A percentile compares a stretch with the other conserved stretches of the same genome.
Evolutionary conservation across 2,888 invertebrate genomes (phyloP).

Genomic region (Agriopis leucophaearia): DNA sequence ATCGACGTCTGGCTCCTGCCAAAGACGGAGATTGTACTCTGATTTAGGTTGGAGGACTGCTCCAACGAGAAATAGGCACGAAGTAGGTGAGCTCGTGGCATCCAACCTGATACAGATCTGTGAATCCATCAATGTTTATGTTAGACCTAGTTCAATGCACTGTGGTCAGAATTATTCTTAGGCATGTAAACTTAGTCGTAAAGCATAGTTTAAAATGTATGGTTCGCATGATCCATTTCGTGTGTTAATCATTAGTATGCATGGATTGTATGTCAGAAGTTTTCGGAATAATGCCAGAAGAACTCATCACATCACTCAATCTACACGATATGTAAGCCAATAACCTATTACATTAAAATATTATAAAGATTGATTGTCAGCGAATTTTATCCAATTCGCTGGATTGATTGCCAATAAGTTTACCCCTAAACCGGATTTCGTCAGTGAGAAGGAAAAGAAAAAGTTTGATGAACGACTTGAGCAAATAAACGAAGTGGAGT

Average conservation of each 20-base stretch:
- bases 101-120: too few species aligned
- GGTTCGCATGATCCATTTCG: not conserved
- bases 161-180: not conserved
- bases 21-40: too few species aligned
- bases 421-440: not conserved
- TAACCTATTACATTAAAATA: not conserved
- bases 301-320: too few species aligned
- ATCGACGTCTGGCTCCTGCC: too few species aligned
- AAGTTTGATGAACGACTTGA: slow-evolving; percentile 5
- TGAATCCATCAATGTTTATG: not conserved
- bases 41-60: too few species aligned
- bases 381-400: too few species aligned
- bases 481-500: slow-evolving; percentile 6
- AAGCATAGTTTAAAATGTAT: not conserved
- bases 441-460: slow-evolving; percentile 1
- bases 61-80: too few species aligned
- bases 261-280: not conserved
- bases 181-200: not conserved
- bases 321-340: not conserved
- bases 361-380: slow-evolving; percentile 1
- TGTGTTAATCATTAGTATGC: not conserved
- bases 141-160: not conserved
- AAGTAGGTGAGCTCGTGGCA: too few species aligned
- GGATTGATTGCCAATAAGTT: slow-evolving; percentile 1
- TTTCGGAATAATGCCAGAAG: too few species aligned